A percentile compares a stretch with the other conserved stretches of the same genome.
Evolutionary conservation across 2,888 invertebrate genomes (phyloP).

Genomic region (Glaucopsyche alexis): DNA sequence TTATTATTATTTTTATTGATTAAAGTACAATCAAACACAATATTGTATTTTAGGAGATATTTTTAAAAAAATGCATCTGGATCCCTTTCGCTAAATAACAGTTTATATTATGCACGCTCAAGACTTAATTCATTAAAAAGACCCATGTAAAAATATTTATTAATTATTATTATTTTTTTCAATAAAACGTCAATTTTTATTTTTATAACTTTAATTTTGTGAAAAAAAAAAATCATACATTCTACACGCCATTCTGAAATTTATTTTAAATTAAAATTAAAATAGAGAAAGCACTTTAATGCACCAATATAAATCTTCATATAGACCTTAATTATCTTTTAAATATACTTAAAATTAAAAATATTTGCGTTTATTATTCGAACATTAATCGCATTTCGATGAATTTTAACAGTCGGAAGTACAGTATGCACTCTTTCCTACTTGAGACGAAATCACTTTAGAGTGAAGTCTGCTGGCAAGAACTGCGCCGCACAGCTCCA

Average conservation of each 20-base stretch:
- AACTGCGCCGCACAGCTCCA: too few relatives aligned
- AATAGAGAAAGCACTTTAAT: too few relatives aligned
- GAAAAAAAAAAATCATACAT: not conserved
- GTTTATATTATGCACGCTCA: not conserved
- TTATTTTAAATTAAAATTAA: too few relatives aligned
- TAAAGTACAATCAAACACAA: not conserved
- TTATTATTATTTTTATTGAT: not conserved
- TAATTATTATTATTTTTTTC: not conserved
- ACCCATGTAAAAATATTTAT: not conserved
- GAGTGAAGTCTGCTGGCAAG: too few relatives aligned
- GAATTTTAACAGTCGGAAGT: too few relatives aligned
- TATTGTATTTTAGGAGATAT: slow-evolving; percentile 1
- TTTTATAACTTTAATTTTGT: not conserved
- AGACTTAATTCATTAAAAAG: not conserved
- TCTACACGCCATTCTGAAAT: not conserved
- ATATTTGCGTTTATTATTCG: too few relatives aligned
- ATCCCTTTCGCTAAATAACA: not conserved
- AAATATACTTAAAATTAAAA: too few relatives aligned
- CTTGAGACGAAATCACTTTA: too few relatives aligned
- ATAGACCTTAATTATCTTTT: too few relatives aligned
- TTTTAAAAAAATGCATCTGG: not conserved
- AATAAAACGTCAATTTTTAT: not conserved
- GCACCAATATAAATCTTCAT: too few relatives aligned
- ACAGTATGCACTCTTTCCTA: too few relatives aligned
- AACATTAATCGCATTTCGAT: too few relatives aligned